Percentiles rank a stretch among this genome's conserved stretches.
These are phyloP conservation scores for Drosophila funebris DNA, from an alignment of 1,140 invertebrate species.

Conservation along the genomic window DNA sequence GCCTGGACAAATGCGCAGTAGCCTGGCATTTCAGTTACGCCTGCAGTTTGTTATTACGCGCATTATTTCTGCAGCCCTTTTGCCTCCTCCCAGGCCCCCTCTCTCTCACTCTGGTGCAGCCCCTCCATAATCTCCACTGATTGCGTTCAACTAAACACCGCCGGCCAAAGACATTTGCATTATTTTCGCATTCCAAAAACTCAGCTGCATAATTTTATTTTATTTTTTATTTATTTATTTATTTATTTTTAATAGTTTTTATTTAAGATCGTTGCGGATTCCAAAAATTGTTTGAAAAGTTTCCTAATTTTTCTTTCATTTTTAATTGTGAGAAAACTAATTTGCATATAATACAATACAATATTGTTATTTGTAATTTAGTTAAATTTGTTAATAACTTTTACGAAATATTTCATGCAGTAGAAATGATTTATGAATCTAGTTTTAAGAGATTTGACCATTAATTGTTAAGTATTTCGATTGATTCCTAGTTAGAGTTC, in stretches of 20 bases:
- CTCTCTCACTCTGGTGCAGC: neutral
- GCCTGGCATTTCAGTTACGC: conserved; percentile 81
- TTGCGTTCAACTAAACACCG: conserved; percentile 70
- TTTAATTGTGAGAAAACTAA: conserved; percentile 56
- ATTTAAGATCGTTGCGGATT: conserved; percentile 36
- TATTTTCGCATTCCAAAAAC: conserved; percentile 74
- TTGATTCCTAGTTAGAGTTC: conserved; percentile 29
- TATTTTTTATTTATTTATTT: conserved; percentile 40
- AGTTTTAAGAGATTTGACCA: conserved; percentile 37
- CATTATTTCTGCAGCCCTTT: conserved; percentile 77
- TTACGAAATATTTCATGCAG: conserved; percentile 35
- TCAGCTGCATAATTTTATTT: conserved; percentile 52
- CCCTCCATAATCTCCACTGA: conserved; percentile 51
- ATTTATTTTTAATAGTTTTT: conserved; percentile 56
- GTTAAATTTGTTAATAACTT: conserved; percentile 44
- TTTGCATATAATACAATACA: conserved; percentile 64
- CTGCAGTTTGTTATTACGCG: conserved; percentile 81
- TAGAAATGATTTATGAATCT: conserved; percentile 37
- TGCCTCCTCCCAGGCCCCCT: neutral
- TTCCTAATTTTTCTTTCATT: conserved; percentile 22
- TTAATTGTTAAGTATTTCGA: conserved; percentile 22
- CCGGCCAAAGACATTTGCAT: conserved; percentile 71
- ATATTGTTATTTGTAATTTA: conserved; percentile 72
- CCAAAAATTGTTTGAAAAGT: conserved; percentile 40
- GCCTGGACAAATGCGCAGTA: conserved; percentile 76